Evolutionary conservation across 1,140 invertebrate species (phyloP).

Genomic region (Drosophila pectinifera): DNA sequence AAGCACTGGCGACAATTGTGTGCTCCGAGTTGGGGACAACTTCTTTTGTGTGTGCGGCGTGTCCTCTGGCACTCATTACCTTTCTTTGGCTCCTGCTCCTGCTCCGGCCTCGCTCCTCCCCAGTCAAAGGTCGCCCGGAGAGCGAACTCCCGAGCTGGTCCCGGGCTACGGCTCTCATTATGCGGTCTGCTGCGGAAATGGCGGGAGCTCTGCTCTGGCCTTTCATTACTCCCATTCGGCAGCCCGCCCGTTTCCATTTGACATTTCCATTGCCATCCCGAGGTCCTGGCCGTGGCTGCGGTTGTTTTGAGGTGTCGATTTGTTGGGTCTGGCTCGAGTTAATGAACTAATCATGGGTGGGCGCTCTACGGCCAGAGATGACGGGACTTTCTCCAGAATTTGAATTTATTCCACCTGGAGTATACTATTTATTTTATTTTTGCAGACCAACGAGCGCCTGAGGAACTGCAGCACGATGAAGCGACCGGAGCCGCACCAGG

Average conservation of each 20-base stretch:
- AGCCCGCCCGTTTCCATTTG: conserved; percentile 70
- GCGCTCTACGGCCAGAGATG: background rate
- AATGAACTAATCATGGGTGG: conserved; percentile 73
- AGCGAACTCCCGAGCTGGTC: conserved; percentile 27
- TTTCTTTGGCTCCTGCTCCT: conserved; percentile 46
- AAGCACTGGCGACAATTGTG: conserved; percentile 78
- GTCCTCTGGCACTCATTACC: conserved; percentile 82
- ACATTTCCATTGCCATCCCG: conserved; percentile 64
- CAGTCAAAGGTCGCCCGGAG: conserved; percentile 41
- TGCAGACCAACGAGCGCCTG: conserved; percentile 71
- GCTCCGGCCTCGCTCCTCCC: background rate
- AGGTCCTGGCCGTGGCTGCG: conserved; percentile 36
- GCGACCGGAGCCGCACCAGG: conserved; percentile 80
- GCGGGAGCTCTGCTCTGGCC: conserved; percentile 61
- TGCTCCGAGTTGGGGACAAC: conserved; percentile 51
- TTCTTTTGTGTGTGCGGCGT: conserved; percentile 65
- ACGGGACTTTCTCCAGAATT: background rate
- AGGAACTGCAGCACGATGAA: conserved; percentile 80
- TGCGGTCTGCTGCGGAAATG: conserved; percentile 83
- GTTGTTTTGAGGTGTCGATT: conserved; percentile 77
- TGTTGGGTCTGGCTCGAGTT: conserved; percentile 59
- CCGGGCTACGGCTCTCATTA: conserved; percentile 67
- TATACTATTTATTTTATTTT: conserved; percentile 8
- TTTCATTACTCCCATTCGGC: conserved; percentile 75
- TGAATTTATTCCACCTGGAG: conserved; percentile 27